Conservation (phyloP, 1,140 invertebrate species). For the Apocrypta bakeri region DNA sequence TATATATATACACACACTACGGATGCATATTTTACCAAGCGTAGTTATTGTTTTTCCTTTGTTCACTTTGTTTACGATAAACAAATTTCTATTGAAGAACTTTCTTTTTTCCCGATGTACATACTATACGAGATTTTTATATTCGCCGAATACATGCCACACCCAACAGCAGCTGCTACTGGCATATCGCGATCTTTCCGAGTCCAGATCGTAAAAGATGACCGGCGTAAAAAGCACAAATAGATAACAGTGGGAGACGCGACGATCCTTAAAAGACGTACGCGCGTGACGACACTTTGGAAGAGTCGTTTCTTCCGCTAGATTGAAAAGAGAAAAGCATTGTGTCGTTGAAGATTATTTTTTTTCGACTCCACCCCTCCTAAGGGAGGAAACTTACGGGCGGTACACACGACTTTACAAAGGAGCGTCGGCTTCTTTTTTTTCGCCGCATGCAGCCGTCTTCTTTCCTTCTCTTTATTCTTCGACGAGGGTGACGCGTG, state of each 20-base stretch:
- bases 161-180: neutral
- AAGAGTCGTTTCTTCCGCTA: slow-evolving; percentile 43
- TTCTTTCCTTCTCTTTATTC: slow-evolving; percentile 19
- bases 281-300: slow-evolving; percentile 15
- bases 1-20: neutral
- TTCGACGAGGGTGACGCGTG: neutral
- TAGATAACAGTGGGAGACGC: neutral
- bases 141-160: neutral
- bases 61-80: too few species aligned
- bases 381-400: slow-evolving; percentile 14
- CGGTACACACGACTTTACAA: slow-evolving; percentile 1
- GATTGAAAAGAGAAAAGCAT: slow-evolving; percentile 32
- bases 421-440: slow-evolving; percentile 35
- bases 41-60: too few species aligned
- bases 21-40: too few species aligned
- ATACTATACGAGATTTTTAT: too few species aligned
- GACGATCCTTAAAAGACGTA: neutral
- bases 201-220: neutral
- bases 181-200: neutral
- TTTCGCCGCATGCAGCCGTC: neutral
- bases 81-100: too few species aligned
- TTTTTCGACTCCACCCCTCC: slow-evolving; percentile 13
- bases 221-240: neutral
- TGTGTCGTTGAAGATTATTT: slow-evolving; percentile 38
- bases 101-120: neutral